A percentile compares a stretch with the other conserved stretches of the same genome.
Evolutionary conservation across 1,140 invertebrate genomes (phyloP).

Genomic region (Drosophila prosaltans): DNA sequence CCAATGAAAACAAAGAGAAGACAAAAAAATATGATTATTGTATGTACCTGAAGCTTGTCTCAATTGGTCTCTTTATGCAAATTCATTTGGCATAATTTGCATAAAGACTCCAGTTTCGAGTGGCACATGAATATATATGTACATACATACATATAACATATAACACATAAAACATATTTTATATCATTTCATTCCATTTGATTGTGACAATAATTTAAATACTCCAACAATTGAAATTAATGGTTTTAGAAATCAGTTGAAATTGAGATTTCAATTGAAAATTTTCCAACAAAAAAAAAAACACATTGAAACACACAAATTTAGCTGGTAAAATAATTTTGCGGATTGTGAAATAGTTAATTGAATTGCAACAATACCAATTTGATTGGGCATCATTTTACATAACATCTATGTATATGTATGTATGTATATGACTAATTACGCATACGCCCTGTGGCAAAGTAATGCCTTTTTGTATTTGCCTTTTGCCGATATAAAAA

Average conservation of each 20-base stretch:
- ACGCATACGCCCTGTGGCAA: slow-evolving; percentile 55
- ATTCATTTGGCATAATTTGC: slow-evolving; percentile 54
- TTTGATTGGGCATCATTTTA: slow-evolving; percentile 45
- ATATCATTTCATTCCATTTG: slow-evolving; percentile 28
- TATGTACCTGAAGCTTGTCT: slow-evolving; percentile 18
- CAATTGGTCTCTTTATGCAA: slow-evolving; percentile 59
- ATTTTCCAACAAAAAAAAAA: no score
- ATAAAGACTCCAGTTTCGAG: slow-evolving; percentile 43
- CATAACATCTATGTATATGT: neutral
- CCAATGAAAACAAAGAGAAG: neutral
- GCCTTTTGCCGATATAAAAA: slow-evolving; percentile 21
- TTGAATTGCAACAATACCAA: slow-evolving; percentile 10
- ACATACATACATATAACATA: slow-evolving; percentile 3
- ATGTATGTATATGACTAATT: slow-evolving; percentile 48
- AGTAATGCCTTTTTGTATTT: slow-evolving; percentile 15
- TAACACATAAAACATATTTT: slow-evolving; percentile 31
- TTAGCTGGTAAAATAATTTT: no score
- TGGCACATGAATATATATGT: slow-evolving; percentile 36
- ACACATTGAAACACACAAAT: no score
- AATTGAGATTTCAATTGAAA: neutral
- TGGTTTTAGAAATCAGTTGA: slow-evolving; percentile 5
- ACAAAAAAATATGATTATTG: neutral
- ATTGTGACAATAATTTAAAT: slow-evolving; percentile 48
- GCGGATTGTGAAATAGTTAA: neutral
- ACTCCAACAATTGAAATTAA: slow-evolving; percentile 10